Base-by-base conservation (phyloP, 1,140 invertebrate genomes). In the Drosophila ogumai region DNA sequence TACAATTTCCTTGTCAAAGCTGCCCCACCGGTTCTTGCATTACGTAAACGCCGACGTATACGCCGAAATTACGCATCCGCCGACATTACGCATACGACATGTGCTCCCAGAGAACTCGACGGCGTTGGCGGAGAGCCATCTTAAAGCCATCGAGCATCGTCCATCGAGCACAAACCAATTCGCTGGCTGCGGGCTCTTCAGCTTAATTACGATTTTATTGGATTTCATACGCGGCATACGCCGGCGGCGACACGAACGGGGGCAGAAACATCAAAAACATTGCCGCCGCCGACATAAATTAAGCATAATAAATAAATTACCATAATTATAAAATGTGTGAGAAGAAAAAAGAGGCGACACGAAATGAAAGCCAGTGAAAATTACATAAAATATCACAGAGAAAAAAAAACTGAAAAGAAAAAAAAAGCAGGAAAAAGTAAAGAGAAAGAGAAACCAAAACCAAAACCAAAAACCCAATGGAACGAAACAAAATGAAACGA, bases 271-370 rank as follows among this genome's bases (percentile, higher is more conserved):
- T 81, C 68, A 74, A 65, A 61, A 75, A 75, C 81, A 84, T 79
- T 63, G 63, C 69, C 54, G 68, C 57, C 52, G 68, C 49, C 52
- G 61, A 58, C 82, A 86, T 86, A 82, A 85, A 86, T 84, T 80
- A 73, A 85, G 73, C 66, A 61, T 75, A 75, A 86, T 85, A 85
- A 79, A 86, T 81, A 86, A 86, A 86, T 86, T 81, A 79, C 76
- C 82, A 87, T 86, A 86, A 86, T 86, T 87, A 87, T 87, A 54
- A 63, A 77, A 57, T 76, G 63, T 81, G 59, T 31, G 57, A 55
- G n/a, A 7, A 19, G 25, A 58, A 46, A 49, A n/a, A n/a, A 9
- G 3, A 4, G 34, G 19, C 47, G 47, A 64, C 49, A 59, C 25
- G 25, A 41, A 31, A 75, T 67, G 61, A 72, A 81, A 71, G 41